Conservation (phyloP, 1,140 invertebrate genomes). For the Idris sp. region DNA sequence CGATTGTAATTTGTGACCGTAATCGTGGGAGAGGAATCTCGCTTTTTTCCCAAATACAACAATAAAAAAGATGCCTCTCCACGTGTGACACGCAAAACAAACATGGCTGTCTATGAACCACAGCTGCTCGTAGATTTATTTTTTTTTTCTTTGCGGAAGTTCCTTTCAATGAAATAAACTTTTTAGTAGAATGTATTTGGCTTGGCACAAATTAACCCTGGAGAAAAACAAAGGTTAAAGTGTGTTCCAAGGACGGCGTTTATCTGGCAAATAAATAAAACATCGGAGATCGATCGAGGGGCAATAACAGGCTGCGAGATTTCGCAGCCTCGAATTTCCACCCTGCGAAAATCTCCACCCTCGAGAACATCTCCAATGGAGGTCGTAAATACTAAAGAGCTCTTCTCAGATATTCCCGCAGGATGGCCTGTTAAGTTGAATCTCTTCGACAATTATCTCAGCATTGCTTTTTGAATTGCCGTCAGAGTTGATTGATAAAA, state of each 20-base stretch:
- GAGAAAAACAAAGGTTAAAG: constrained; percentile 27
- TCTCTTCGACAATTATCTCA: constrained; percentile 75
- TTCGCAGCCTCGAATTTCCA: constrained; percentile 30
- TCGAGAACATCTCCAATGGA: constrained; percentile 67
- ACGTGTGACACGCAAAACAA: constrained; percentile 36
- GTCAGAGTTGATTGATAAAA: too few species aligned
- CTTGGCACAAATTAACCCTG: constrained; percentile 15
- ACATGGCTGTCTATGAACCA: constrained; percentile 35
- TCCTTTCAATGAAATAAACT: constrained; percentile 5
- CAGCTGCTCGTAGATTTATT: constrained; percentile 46
- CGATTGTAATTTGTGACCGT: constrained; percentile 62
- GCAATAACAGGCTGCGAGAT: constrained; percentile 45
- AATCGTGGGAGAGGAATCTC: constrained; percentile 55
- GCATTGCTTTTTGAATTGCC: constrained; percentile 68
- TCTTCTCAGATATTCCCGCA: constrained; percentile 70
- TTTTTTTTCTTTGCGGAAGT: constrained; percentile 5
- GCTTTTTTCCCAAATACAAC: constrained; percentile 11
- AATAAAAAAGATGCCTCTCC: constrained; percentile 47
- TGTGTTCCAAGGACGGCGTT: constrained; percentile 34
- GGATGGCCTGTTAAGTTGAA: constrained; percentile 75
- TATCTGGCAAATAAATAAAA: constrained; percentile 58
- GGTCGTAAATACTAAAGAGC: constrained; percentile 75
- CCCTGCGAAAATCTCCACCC: constrained; percentile 69
- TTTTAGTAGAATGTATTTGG: too few species aligned
- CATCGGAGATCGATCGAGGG: constrained; percentile 51